Evolutionary conservation across 2,113 vertebrate genomes (phyloP), one percentile per base, ranked within the genome.

Genomic region (Nyctereutes procyonoides): DNA sequence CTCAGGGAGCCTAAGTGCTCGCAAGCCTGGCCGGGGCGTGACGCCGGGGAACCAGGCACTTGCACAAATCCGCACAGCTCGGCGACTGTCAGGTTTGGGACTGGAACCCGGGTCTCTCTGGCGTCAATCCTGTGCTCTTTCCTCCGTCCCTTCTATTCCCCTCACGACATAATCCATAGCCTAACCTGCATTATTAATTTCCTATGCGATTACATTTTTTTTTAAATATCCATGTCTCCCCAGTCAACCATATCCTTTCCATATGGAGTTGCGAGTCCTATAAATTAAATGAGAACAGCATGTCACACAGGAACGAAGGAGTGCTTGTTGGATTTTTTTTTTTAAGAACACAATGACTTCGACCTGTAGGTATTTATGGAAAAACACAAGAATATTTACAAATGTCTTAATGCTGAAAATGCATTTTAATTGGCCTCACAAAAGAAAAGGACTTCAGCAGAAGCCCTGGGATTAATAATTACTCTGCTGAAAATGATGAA

Each of bases 231-330:
- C 55, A 0, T 35, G 56, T 94, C 63, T 95, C 71, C 93, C 43
- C 69, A 6, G 20, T 84, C 93, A 92, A 20, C 80, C 58, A 15
- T 35, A 55, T 80, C 51, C 71, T 91, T 74, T 79, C 97, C 71
- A 56, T 17, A 16, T 13, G 73, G 80, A 97, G 88, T 32, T 90
- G 22, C 10, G 73, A 96, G 96, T 96, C 38, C 84, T 92, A 93
- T 97, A 98, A 85, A 97, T 97, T 30, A 97, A 97, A 96, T 95
- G 92, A 90, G 97, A 98, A 96, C 95, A 76, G 71, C 92, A 17
- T 85, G 91, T 93, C 84, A 35, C 63, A 88, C 60, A 76, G 58
- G 67, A 93, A n/a, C 89, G 87, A 81, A 26, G 38, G n/a, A 90
- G 80, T 13, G 35, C 65, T 58, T 92, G 89, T 94, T 8, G 9